Conservation (phyloP, 2,888 invertebrate genomes). For the Lepidonotus clava region DNA sequence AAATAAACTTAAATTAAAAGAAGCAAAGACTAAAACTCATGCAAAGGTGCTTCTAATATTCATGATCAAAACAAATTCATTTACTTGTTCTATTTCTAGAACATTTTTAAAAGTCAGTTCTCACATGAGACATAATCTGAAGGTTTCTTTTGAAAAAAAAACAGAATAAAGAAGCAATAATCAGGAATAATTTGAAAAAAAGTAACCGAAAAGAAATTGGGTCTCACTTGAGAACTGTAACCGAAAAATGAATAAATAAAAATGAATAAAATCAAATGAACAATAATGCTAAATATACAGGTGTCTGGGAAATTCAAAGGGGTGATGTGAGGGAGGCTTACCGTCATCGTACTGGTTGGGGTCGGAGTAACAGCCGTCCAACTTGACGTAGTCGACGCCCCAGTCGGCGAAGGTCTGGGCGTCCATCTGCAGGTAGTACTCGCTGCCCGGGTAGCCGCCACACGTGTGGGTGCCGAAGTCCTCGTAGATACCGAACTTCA, state of each 20-base stretch:
- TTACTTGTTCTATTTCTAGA: no score
- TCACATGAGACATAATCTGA: no score
- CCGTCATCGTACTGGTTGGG: slow-evolving; percentile 83
- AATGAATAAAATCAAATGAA: neutral
- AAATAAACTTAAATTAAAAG: no score
- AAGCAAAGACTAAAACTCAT: no score
- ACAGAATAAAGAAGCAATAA: slow-evolving; percentile 18
- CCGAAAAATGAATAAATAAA: neutral
- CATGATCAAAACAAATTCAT: no score
- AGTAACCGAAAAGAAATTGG: neutral
- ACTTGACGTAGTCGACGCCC: slow-evolving; percentile 95
- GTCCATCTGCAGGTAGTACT: slow-evolving; percentile 91
- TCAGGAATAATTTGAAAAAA: neutral
- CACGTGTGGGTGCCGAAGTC: slow-evolving; percentile 98
- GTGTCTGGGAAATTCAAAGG: neutral
- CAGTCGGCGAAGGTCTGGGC: slow-evolving; percentile 95
- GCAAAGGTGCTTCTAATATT: no score
- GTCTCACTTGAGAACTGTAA: neutral
- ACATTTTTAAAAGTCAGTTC: no score
- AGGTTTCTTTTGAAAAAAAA: slow-evolving; percentile 3
- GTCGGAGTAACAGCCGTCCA: slow-evolving; percentile 97
- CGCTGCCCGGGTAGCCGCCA: slow-evolving; percentile 96
- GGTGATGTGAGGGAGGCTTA: slow-evolving; percentile 61
- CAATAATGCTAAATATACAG: neutral
- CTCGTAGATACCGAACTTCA: slow-evolving; percentile 97